Percentiles rank a stretch among this genome's conserved stretches.
These are phyloP conservation scores for Gasterosteus nipponicus DNA, from an alignment of 2,113 vertebrate species.

Conservation along the genomic window DNA sequence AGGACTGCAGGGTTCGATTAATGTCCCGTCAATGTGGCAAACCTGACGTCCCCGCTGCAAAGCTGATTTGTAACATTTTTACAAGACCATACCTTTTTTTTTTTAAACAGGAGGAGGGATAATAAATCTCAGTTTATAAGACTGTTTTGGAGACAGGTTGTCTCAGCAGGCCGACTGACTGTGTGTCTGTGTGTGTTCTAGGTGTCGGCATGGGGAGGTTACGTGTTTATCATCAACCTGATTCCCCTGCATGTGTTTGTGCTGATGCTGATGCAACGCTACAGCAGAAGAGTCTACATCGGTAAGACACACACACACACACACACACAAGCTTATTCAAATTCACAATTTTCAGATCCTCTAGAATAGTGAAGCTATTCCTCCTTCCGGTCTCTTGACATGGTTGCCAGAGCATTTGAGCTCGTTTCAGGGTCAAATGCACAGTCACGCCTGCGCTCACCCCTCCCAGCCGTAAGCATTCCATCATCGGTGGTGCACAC, in stretches of 20 bases:
- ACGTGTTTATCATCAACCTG: slow-evolving; percentile 99
- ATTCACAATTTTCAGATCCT: slow-evolving; percentile 11
- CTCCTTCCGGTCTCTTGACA: slow-evolving; percentile 2
- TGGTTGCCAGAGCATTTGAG: slow-evolving; percentile 29
- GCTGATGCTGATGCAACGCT: slow-evolving; percentile 96
- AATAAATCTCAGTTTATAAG: background rate
- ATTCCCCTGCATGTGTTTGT: slow-evolving; percentile 98
- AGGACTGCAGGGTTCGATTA: background rate
- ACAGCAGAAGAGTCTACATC: slow-evolving; percentile 96
- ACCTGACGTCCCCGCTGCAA: slow-evolving; percentile 6
- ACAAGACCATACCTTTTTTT: background rate
- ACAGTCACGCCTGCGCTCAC: slow-evolving; percentile 20
- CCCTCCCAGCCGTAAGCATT: slow-evolving; percentile 22
- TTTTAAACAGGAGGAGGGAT: background rate
- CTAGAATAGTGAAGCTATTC: background rate
- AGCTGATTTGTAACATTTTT: slow-evolving; percentile 22
- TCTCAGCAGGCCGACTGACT: slow-evolving; percentile 7
- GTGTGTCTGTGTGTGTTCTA: slow-evolving; percentile 65
- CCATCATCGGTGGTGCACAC: slow-evolving; percentile 36
- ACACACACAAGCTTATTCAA: slow-evolving; percentile 19
- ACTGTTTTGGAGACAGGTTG: background rate
- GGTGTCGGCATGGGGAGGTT: slow-evolving; percentile 99
- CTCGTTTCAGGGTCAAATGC: slow-evolving; percentile 36
- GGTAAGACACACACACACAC: slow-evolving; percentile 82
- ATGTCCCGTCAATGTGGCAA: background rate